Percentiles rank a stretch among this genome's conserved stretches.
Evolutionary conservation across 2,113 vertebrate genomes (phyloP).

Genomic region (Platycercus adscitus): DNA sequence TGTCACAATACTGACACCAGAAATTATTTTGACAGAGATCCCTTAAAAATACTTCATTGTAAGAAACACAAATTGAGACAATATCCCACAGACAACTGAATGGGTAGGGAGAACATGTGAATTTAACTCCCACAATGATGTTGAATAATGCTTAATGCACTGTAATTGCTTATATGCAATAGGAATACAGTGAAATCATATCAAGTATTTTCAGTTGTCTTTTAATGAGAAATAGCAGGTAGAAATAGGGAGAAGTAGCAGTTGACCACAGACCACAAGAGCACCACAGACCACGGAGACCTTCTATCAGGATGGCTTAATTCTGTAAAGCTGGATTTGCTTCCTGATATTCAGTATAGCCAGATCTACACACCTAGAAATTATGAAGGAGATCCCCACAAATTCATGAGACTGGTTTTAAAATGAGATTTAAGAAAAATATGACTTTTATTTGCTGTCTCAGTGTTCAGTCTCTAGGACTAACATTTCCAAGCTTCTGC

Average conservation of each 20-base stretch:
- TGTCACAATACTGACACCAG: background rate
- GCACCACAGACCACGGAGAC: background rate
- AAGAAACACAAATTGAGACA: background rate
- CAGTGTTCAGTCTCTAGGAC: background rate
- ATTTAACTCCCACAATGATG: background rate
- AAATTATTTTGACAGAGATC: background rate
- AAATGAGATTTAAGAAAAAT: background rate
- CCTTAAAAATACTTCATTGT: background rate
- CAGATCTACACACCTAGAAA: background rate
- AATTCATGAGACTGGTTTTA: background rate
- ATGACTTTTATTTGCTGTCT: background rate
- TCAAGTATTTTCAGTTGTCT: background rate
- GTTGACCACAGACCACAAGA: background rate
- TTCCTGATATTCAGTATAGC: background rate
- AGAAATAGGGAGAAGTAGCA: background rate
- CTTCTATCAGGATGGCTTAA: background rate
- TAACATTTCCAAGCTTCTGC: constrained; percentile 4
- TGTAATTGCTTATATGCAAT: background rate
- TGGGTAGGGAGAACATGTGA: background rate
- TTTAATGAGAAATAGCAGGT: constrained; percentile 12
- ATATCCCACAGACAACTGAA: background rate
- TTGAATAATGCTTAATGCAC: background rate
- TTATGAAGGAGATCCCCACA: background rate
- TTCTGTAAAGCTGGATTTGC: background rate
- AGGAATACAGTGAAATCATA: background rate